Evolutionary conservation across 2,797 vertebrate genomes (phyloP).

Genomic region (Esox lucius): DNA sequence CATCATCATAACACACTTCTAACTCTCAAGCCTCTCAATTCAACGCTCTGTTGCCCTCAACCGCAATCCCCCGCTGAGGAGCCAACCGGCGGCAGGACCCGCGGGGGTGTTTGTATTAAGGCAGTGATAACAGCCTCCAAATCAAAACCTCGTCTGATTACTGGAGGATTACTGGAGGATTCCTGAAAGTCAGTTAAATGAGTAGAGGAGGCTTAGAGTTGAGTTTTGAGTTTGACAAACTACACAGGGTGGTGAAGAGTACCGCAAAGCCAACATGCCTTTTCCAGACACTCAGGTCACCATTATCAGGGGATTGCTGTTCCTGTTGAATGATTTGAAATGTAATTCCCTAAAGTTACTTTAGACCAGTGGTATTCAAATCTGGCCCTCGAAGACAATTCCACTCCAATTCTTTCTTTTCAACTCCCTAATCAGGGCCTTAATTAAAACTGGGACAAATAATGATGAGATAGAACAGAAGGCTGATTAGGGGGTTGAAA

Average conservation of each 20-base stretch:
- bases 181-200: slow-evolving; percentile 30
- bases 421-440: too few species aligned
- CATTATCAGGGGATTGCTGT: not conserved
- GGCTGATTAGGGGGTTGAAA: too few species aligned
- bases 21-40: slow-evolving; percentile 15
- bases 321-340: not conserved
- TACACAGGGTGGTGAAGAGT: not conserved
- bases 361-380: not conserved
- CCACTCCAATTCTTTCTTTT: too few species aligned
- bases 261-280: not conserved
- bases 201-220: slow-evolving; percentile 22
- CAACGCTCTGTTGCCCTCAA: slow-evolving; percentile 35
- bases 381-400: not conserved
- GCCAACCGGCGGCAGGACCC: slow-evolving; percentile 26
- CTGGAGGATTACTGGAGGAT: slow-evolving; percentile 20
- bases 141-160: not conserved
- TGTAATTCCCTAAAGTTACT: not conserved
- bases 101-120: slow-evolving; percentile 37
- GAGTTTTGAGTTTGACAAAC: slow-evolving; percentile 46
- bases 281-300: not conserved
- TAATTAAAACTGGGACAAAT: too few species aligned
- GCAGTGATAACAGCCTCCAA: slow-evolving; percentile 38
- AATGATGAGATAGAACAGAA: not conserved
- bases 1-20: slow-evolving; percentile 24
- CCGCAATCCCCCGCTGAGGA: slow-evolving; percentile 32